A percentile compares a stretch with the other conserved stretches of the same genome.
These are phyloP conservation scores for Platichthys stellatus DNA, from an alignment of 2,113 vertebrate species.

Conservation along the genomic window DNA sequence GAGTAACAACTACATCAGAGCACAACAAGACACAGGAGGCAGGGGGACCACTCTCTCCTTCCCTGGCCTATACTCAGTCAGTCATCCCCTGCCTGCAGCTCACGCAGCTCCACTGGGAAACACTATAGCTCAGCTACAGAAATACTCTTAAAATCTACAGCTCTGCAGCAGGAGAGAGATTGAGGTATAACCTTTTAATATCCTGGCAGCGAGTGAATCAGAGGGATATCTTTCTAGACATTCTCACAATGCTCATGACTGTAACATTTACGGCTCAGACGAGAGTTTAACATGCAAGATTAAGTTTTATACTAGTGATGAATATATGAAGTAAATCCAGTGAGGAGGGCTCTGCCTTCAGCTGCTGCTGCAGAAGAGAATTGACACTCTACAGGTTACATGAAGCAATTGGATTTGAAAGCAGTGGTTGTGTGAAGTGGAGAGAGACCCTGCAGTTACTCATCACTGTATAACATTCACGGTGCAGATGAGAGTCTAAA, in stretches of 20 bases:
- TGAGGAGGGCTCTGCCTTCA: no score
- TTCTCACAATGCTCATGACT: background rate
- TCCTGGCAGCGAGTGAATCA: background rate
- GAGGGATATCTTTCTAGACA: background rate
- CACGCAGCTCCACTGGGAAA: background rate
- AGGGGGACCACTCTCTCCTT: conserved; percentile 8
- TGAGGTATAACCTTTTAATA: background rate
- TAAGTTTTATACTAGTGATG: background rate
- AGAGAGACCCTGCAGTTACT: no score
- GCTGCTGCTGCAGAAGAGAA: no score
- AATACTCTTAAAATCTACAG: background rate
- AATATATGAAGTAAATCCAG: background rate
- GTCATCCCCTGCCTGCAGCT: conserved; percentile 11
- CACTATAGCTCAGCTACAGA: background rate
- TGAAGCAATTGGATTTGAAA: background rate
- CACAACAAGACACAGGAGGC: background rate
- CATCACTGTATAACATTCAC: background rate
- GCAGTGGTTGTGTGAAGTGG: no score
- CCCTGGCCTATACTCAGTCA: conserved; percentile 10
- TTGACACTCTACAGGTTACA: no score
- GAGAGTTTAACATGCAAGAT: background rate
- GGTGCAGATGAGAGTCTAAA: no score
- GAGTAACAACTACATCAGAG: conserved; percentile 2
- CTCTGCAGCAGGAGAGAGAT: background rate
- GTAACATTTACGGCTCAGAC: background rate